phyloP scores from a whole-genome alignment of 2,888 invertebrate genomes.

The Drosophila peninsularis region DNA sequence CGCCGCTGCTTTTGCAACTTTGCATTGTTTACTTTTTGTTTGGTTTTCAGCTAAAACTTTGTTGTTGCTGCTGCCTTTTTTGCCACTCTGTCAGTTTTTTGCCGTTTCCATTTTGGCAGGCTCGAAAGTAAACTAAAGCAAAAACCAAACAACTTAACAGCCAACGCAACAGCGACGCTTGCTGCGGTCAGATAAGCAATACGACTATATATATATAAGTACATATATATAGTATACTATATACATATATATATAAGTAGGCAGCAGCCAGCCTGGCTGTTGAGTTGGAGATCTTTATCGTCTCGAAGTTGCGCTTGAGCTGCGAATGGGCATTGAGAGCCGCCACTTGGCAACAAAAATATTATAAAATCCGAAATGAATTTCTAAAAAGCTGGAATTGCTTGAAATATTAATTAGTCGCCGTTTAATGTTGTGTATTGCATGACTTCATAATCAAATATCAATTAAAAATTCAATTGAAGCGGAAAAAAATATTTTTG shows the following conservation, averaged over 20 bases:
- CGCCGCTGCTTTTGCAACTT: slow-evolving; percentile 46
- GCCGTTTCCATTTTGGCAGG: slow-evolving; percentile 61
- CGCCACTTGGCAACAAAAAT: neutral
- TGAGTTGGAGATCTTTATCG: slow-evolving; percentile 15
- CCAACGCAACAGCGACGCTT: slow-evolving; percentile 60
- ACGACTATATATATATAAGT: slow-evolving; percentile 27
- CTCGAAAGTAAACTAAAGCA: slow-evolving; percentile 69
- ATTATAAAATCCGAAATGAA: neutral
- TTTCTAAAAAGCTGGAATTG: neutral
- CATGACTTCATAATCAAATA: neutral
- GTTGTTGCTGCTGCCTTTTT: slow-evolving; percentile 51
- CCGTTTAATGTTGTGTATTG: neutral
- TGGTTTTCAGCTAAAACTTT: slow-evolving; percentile 58
- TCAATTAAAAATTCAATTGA: neutral
- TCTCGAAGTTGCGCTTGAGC: slow-evolving; percentile 5
- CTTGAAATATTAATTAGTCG: neutral
- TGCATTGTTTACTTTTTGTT: slow-evolving; percentile 74
- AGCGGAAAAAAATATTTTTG: too few relatives aligned
- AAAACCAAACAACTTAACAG: slow-evolving; percentile 69
- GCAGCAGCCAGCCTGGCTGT: slow-evolving; percentile 13
- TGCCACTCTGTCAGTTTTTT: slow-evolving; percentile 65
- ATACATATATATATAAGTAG: neutral
- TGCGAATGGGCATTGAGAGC: neutral
- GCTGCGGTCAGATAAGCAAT: slow-evolving; percentile 65
- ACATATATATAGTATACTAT: neutral